Conservation (phyloP, 2,113 vertebrate genomes). For the Capra hircus region DNA sequence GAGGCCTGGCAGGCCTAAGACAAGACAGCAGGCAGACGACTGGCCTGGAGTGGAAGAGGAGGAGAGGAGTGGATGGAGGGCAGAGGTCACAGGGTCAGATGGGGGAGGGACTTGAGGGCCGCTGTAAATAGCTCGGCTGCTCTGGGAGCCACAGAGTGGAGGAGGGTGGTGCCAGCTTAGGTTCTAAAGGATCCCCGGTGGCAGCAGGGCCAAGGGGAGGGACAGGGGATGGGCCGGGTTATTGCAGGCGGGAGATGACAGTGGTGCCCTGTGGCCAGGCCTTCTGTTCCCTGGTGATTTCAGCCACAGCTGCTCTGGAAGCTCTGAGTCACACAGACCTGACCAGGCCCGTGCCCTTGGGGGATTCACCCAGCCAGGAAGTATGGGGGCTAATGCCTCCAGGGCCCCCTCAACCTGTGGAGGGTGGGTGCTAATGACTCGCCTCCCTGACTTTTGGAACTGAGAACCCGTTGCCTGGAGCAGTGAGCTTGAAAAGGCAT, state of each 20-base stretch:
- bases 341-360: neutral
- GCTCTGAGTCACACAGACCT: neutral
- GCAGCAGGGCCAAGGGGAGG: neutral
- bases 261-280: neutral
- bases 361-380: neutral
- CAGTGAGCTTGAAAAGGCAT: neutral
- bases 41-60: neutral
- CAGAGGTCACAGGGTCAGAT: neutral
- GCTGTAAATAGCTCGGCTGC: neutral
- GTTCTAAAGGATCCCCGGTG: neutral
- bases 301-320: neutral
- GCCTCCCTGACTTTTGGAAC: neutral
- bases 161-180: neutral
- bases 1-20: neutral
- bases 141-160: neutral
- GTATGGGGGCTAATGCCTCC: neutral
- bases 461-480: neutral
- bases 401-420: too few relatives aligned
- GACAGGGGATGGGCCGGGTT: neutral
- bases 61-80: too few relatives aligned
- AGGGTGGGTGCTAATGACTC: neutral
- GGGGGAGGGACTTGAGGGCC: neutral
- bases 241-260: rapidly evolving
- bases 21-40: rapidly evolving
- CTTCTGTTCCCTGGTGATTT: neutral